Percentiles rank a stretch among this genome's conserved stretches.
Conservation (phyloP, 1,140 invertebrate species). For the Leptinotarsa texana region DNA sequence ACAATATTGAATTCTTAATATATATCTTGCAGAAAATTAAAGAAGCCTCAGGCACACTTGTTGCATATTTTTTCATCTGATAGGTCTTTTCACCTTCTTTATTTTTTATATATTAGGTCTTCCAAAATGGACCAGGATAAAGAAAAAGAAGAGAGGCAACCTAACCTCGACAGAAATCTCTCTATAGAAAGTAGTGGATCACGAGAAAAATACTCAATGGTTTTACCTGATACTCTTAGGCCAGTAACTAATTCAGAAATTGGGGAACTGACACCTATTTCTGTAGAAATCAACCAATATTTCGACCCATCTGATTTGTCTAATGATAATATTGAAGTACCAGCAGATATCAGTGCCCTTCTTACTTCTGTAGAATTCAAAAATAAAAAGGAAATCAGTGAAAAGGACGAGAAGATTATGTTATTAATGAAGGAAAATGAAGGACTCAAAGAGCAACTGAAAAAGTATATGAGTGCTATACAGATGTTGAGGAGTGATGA, state of each 20-base stretch:
- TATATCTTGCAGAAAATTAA: too few relatives aligned
- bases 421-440: constrained; percentile 77
- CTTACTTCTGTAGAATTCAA: constrained; percentile 50
- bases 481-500: constrained; percentile 75
- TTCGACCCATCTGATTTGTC: constrained; percentile 42
- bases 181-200: constrained; percentile 51
- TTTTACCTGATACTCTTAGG: constrained; percentile 54
- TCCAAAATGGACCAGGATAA: constrained; percentile 3
- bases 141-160: constrained; percentile 17
- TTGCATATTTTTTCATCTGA: too few relatives aligned
- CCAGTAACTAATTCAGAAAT: constrained; percentile 57
- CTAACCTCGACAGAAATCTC: constrained; percentile 39
- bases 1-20: too few relatives aligned
- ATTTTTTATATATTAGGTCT: neutral
- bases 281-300: constrained; percentile 46
- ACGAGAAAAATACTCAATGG: constrained; percentile 45
- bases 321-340: constrained; percentile 51
- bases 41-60: too few relatives aligned
- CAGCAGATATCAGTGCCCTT: constrained; percentile 53
- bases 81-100: too few relatives aligned
- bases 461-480: constrained; percentile 88
- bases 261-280: constrained; percentile 60
- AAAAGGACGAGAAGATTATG: constrained; percentile 46
- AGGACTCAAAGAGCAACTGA: constrained; percentile 82
- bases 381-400: constrained; percentile 49